Percentiles rank a stretch among this genome's conserved stretches.
These are phyloP conservation scores for Lynx canadensis DNA, from an alignment of 2,113 vertebrate species.

Conservation along the genomic window DNA sequence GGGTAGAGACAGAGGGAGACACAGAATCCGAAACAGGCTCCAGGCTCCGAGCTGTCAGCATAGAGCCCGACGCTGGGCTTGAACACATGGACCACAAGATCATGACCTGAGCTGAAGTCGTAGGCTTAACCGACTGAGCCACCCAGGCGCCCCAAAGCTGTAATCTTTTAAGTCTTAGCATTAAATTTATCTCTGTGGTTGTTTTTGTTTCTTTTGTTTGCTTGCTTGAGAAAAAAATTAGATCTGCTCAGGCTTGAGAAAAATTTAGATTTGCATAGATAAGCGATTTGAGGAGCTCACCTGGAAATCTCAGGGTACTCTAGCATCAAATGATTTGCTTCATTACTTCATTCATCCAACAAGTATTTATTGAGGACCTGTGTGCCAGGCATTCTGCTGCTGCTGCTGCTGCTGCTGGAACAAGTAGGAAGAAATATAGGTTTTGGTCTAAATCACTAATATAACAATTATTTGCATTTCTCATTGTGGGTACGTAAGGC, in stretches of 20 bases:
- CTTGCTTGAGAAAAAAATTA: not conserved
- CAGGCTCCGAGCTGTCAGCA: too few relatives aligned
- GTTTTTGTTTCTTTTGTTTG: slow-evolving; percentile 20
- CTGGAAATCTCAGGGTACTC: not conserved
- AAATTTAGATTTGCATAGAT: not conserved
- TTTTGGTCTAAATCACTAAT: not conserved
- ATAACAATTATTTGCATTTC: not conserved
- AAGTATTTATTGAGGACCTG: not conserved
- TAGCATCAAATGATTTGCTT: not conserved
- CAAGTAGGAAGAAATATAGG: not conserved
- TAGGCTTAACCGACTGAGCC: too few relatives aligned
- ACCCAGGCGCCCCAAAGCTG: not conserved
- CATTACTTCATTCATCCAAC: not conserved
- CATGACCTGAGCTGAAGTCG: too few relatives aligned
- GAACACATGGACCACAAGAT: too few relatives aligned
- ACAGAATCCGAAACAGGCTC: too few relatives aligned
- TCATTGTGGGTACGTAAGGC: not conserved
- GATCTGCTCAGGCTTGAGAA: not conserved
- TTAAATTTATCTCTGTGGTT: not conserved
- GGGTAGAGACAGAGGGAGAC: too few relatives aligned
- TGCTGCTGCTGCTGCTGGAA: not conserved
- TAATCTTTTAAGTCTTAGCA: not conserved
- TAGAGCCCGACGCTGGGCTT: too few relatives aligned
- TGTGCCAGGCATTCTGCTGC: not conserved
- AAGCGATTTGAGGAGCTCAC: not conserved